Conservation (phyloP, 1,140 invertebrate species). For the Tenebrio molitor region DNA sequence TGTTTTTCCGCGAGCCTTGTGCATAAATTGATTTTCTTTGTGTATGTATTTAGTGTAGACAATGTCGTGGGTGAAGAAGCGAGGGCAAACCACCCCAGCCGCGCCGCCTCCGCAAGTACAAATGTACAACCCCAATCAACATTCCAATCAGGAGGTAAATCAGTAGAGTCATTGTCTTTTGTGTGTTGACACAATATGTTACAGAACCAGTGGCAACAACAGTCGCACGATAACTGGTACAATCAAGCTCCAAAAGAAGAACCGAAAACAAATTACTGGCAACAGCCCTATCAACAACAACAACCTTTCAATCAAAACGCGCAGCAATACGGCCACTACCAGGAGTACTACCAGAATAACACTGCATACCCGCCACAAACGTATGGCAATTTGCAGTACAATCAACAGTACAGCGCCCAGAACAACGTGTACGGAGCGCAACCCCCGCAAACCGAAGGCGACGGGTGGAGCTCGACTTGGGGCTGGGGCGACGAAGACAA, state of each 20-base stretch:
- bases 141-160: conserved; percentile 56
- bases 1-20: conserved; percentile 17
- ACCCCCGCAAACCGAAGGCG: conserved; percentile 45
- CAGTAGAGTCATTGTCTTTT: background rate
- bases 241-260: conserved; percentile 48
- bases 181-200: conserved; percentile 10
- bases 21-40: conserved; percentile 28
- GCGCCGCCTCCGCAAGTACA: conserved; percentile 50
- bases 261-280: conserved; percentile 44
- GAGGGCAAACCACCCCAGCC: conserved; percentile 49
- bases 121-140: conserved; percentile 60
- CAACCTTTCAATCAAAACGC: conserved; percentile 44
- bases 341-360: conserved; percentile 33
- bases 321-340: conserved; percentile 1
- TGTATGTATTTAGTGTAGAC: conserved; percentile 2
- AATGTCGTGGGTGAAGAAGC: conserved; percentile 60
- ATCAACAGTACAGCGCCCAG: conserved; percentile 55
- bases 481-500: conserved; percentile 65
- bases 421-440: conserved; percentile 52
- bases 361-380: conserved; percentile 41
- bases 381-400: conserved; percentile 57
- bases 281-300: conserved; percentile 20
- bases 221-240: conserved; percentile 54
- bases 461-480: conserved; percentile 62
- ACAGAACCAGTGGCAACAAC: conserved; percentile 61